Base-by-base conservation (phyloP, 2,797 vertebrate genomes). In the Streptopelia turtur region DNA sequence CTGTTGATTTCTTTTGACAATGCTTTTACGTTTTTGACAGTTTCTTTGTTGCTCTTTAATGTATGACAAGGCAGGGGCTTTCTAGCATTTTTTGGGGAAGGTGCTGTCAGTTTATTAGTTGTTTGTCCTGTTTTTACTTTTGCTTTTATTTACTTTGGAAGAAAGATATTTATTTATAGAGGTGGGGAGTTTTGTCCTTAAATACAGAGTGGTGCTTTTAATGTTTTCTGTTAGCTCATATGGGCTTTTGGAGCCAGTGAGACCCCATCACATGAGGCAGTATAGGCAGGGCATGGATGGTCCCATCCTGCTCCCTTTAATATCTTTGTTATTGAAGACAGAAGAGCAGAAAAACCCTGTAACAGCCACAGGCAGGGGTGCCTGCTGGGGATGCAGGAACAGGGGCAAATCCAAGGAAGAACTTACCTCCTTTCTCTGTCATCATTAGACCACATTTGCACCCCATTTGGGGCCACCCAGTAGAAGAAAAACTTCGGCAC, bases 231-330 rank as follows among this genome's bases (percentile, higher is more conserved):
- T 47, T 66, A 30, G 8, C 8, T 85, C 4, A 0, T 12, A 31
- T 35, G 8, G 5, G 9, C 5, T 70, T 89, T 82, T 78, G 41
- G 3, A 11, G 28, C 18, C 2, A 0, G n/a, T 10, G 18, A 55
- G 60, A 28, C 5, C n/a, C 57, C 10, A 13, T 39, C 12, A 18
- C 5, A 3, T 0, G 33, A 16, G 9, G 12, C 1, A 85, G 12
- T 11, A 35, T 17, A 37, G 56, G 30, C 6, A 47, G 53, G 12
- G 39, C 14, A 30, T 39, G 20, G 11, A 16, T 59, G 12, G 43
- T 49, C 47, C 47, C 23, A 64, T 31, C 16, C 14, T n/a, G 21
- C 43, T 47, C 18, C 30, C 43, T 77, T 83, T 83, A 27, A 17
- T 28, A 7, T 10, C 63, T 56, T 79, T 56, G 45, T 35, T 80